Evolutionary conservation across 2,113 vertebrate species (phyloP).

Genomic region (Cygnus buccinator): DNA sequence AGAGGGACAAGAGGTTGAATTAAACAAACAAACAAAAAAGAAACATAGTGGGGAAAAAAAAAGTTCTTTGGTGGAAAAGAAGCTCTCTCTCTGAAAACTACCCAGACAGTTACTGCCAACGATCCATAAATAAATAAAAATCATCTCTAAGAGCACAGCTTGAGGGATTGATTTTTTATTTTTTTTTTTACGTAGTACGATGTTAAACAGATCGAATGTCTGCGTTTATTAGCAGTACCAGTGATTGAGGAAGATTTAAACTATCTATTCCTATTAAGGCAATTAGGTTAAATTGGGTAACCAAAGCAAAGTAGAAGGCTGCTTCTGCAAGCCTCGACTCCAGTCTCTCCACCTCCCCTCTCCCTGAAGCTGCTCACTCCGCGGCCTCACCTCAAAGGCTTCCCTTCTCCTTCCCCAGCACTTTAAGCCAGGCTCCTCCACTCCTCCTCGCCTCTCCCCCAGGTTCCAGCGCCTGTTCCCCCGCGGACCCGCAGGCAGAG

Average conservation of each 20-base stretch:
- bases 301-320: neutral
- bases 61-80: neutral
- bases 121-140: neutral
- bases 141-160: neutral
- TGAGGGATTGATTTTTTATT: neutral
- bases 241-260: neutral
- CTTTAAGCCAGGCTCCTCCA: fast-evolving
- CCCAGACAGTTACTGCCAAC: neutral
- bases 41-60: neutral
- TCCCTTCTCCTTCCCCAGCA: neutral
- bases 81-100: neutral
- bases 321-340: neutral
- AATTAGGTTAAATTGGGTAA: neutral
- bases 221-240: neutral
- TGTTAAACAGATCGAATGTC: neutral
- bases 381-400: neutral
- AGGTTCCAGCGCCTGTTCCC: neutral
- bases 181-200: neutral
- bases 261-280: neutral
- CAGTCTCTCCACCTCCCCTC: neutral
- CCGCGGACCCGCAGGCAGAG: neutral
- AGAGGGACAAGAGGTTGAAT: neutral
- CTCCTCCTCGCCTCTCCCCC: neutral
- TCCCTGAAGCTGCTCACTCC: fast-evolving
- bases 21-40: neutral